Base-by-base conservation (phyloP, 1,140 invertebrate genomes). In the Scylla paramamosain region DNA sequence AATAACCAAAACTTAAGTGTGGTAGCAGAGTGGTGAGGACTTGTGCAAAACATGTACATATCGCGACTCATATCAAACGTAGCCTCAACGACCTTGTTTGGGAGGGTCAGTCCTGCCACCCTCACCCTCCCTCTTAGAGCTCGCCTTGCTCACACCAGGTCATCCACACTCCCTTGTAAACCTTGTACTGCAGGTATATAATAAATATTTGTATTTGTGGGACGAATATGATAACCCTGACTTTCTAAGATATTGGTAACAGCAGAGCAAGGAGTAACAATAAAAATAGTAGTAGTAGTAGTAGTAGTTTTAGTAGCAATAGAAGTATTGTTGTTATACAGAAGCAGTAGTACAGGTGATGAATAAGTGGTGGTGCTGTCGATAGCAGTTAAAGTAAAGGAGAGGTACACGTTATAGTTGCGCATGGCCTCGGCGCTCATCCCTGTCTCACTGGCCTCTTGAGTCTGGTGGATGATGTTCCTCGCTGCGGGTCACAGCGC, bases 11-110 rank as follows among this genome's bases (percentile, higher is more conserved):
- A 20, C 52, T 59, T 8, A 12, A 0, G 25, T 77, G 67, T 77
- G 25, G 67, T 20, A 20, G 67, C 16, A 77, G 67, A 25, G n/a
- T 7, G 67, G 67, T n/a, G 67, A 77, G 25, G 67, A 77, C 16
- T 25, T n/a, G 67, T n/a, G 25, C 67, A 77, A 77, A n/a, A 77
- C 67, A 1, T 77, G 67, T 77, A 77, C 67, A 77, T 77, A 77
- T 77, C 67, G n/a, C 67, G 67, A 77, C 67, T 77, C 67, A 77
- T 77, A 77, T 77, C 67, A 77, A 77, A 77, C 67, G 67, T 77
- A 77, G 67, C 67, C 67, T 77, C 67, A 77, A 20, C 8, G 67
- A 77, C 67, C 59, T 67, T 77, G 67, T 77, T 77, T 77, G 67
- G n/a, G 67, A 39, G 67, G 25, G 25, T 59, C 52, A 59, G 12